These are phyloP conservation scores for Reinhardtius hippoglossoides DNA, from an alignment of 2,113 vertebrate genomes.

Conservation along the genomic window DNA sequence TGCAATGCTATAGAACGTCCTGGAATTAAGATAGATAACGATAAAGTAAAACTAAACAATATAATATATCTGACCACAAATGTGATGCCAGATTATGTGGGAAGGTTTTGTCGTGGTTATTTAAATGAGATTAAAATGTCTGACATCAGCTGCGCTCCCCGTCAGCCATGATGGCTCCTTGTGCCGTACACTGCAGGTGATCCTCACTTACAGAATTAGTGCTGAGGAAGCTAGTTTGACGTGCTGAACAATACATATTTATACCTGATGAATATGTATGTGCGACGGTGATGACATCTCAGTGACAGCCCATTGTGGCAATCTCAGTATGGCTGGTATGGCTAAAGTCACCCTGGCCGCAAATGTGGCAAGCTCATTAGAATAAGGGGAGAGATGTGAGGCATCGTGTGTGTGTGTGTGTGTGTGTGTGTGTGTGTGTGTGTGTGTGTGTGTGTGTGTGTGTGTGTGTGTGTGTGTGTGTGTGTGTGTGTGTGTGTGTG, in stretches of 20 bases:
- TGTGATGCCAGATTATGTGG: background rate
- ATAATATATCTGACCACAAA: background rate
- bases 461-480: background rate
- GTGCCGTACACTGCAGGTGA: constrained; percentile 6
- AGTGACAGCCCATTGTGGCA: constrained; percentile 66
- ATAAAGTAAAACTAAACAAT: background rate
- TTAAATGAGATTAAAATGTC: constrained; percentile 29
- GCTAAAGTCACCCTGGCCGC: constrained; percentile 78
- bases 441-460: background rate
- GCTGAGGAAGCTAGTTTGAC: constrained; percentile 68
- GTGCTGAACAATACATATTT: constrained; percentile 72
- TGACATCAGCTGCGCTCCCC: constrained; percentile 2
- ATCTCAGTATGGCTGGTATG: constrained; percentile 71
- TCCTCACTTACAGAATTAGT: constrained; percentile 59
- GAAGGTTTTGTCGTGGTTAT: background rate
- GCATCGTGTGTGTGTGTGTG: background rate
- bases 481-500: constrained; percentile 1
- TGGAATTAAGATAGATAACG: too few relatives aligned
- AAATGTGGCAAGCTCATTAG: constrained; percentile 74
- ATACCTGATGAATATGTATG: constrained; percentile 78
- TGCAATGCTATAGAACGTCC: too few relatives aligned
- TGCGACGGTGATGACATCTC: constrained; percentile 50
- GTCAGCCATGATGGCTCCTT: background rate
- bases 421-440: background rate
- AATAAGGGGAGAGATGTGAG: constrained; percentile 57